These are phyloP conservation scores for Drosophila macrospina DNA, from an alignment of 2,888 invertebrate species.

Conservation along the genomic window DNA sequence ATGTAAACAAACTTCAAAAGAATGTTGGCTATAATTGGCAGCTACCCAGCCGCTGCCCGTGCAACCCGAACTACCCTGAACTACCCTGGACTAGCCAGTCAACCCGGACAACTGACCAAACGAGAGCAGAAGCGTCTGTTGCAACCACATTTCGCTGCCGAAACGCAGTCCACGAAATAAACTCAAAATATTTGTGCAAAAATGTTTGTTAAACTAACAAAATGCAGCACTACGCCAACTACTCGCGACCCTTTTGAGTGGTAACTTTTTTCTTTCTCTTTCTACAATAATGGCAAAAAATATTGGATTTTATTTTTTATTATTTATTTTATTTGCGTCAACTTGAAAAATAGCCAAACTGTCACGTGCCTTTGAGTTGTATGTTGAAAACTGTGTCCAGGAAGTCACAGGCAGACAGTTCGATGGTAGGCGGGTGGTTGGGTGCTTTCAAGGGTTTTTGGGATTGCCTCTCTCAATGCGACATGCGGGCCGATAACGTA, in stretches of 20 bases:
- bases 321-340: slow-evolving; percentile 27
- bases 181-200: slow-evolving; percentile 51
- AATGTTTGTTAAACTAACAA: slow-evolving; percentile 58
- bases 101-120: slow-evolving; percentile 15
- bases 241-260: slow-evolving; percentile 49
- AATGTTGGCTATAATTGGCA: slow-evolving; percentile 79
- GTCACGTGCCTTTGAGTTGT: slow-evolving; percentile 65
- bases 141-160: slow-evolving; percentile 8
- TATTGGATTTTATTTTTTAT: slow-evolving; percentile 61
- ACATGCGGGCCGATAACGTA: slow-evolving; percentile 55
- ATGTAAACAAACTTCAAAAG: slow-evolving; percentile 81
- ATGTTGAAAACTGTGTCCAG: slow-evolving; percentile 55
- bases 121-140: not conserved
- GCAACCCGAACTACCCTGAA: not conserved
- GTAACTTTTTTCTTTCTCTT: slow-evolving; percentile 52
- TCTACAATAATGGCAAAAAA: slow-evolving; percentile 68
- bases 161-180: slow-evolving; percentile 29
- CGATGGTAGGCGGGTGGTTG: not conserved
- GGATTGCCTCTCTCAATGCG: not conserved
- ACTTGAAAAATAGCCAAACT: slow-evolving; percentile 70
- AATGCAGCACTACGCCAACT: slow-evolving; percentile 6
- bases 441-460: not conserved
- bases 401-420: slow-evolving; percentile 24
- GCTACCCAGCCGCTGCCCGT: slow-evolving; percentile 31
- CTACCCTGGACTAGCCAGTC: slow-evolving; percentile 13